Evolutionary conservation across 1,140 invertebrate genomes (phyloP).

Genomic region (Micrasema minimum): DNA sequence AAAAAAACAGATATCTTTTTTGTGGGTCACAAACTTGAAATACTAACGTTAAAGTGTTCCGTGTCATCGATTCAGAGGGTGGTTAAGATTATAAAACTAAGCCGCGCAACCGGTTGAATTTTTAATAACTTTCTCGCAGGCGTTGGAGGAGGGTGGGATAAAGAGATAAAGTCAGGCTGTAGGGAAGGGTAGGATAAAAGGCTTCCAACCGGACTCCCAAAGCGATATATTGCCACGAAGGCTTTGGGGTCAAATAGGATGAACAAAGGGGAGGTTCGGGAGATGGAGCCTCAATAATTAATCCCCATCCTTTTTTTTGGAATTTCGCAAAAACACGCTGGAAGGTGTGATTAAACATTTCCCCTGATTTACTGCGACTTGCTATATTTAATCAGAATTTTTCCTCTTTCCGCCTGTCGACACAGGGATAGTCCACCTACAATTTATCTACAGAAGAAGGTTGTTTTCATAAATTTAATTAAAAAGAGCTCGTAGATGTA

Average conservation of each 20-base stretch:
- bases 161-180: slow-evolving; percentile 26
- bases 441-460: too few relatives aligned
- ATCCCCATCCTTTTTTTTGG: slow-evolving; percentile 21
- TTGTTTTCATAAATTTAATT: too few relatives aligned
- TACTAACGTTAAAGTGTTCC: too few relatives aligned
- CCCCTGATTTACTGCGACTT: background rate
- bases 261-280: slow-evolving; percentile 2
- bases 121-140: slow-evolving; percentile 10
- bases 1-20: too few relatives aligned
- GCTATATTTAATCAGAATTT: slow-evolving; percentile 1
- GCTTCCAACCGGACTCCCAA: slow-evolving; percentile 49
- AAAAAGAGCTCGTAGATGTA: too few relatives aligned
- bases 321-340: slow-evolving; percentile 6
- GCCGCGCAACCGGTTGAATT: slow-evolving; percentile 1
- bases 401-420: background rate
- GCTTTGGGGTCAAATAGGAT: slow-evolving; percentile 49
- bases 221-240: slow-evolving; percentile 52
- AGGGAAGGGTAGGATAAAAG: slow-evolving; percentile 43
- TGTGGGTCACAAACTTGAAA: too few relatives aligned
- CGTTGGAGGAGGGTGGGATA: background rate
- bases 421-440: background rate
- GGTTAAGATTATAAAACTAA: too few relatives aligned
- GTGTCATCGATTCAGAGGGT: too few relatives aligned
- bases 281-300: slow-evolving; percentile 40
- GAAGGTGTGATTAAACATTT: background rate